Evolutionary conservation across 1,140 invertebrate species (phyloP), one percentile per base, ranked within the genome.

Genomic region (Sitobion miscanthi): DNA sequence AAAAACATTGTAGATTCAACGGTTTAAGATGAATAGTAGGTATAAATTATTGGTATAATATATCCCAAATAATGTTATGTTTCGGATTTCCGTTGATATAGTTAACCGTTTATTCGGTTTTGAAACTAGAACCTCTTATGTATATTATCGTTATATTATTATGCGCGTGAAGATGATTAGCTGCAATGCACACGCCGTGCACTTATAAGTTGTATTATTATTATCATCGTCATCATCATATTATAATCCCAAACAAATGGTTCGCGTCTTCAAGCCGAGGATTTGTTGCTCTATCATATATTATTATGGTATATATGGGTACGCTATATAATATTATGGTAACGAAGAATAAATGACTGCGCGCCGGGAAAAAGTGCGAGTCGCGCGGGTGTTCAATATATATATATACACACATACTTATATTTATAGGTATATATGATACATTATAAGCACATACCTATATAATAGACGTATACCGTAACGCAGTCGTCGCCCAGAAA

Each of bases 191-290:
- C n/a, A 54, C 52, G 52, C 52, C 52, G 52, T 54, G 62, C 23
- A 14, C 4, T 11, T n/a, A n/a, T 77, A n/a, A 17, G 62, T n/a
- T 6, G 2, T 77, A n/a, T 77, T 77, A n/a, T 77, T 77, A n/a
- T 54, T 23, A 62, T 62, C 3, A 30, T 57, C 23, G 8, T 57
- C 7, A 25, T 25, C 49, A 52, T 52, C 4, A 1, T 30, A 9
- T 52, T 49, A 42, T 90, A 90, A 90, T 90, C 88, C 54, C 52
- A 42, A 62, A 90, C 88, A 90, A 90, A 90, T 90, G 88, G 52
- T 62, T 90, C 52, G 21, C 38, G 52, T 90, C 88, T 57, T 90
- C n/a, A 42, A 42, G 38, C 2, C n/a, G 35, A 45, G 9, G 30
- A 57, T n/a, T 90, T 90, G 52, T 90, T 20, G 23, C n/a, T 30